phyloP scores from a whole-genome alignment of 2,797 vertebrate species.

The Argentina silus region DNA sequence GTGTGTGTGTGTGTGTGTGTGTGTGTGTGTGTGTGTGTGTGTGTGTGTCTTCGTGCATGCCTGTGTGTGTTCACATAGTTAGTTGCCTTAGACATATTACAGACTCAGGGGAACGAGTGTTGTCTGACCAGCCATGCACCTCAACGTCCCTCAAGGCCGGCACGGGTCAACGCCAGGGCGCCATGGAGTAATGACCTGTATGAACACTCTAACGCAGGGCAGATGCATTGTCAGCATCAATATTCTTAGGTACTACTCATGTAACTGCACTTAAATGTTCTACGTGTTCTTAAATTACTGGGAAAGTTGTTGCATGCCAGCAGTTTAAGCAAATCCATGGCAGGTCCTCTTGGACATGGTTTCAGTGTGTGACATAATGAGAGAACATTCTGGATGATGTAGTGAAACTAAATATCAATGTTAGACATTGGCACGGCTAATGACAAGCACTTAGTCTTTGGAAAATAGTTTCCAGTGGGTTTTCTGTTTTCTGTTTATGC shows the following conservation, averaged over 20 bases:
- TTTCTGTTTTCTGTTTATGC: constrained; percentile 57
- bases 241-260: constrained; percentile 54
- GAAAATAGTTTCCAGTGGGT: constrained; percentile 50
- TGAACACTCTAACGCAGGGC: neutral
- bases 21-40: too few relatives aligned
- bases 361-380: constrained; percentile 70
- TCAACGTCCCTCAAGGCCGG: neutral
- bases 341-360: constrained; percentile 55
- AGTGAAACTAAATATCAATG: constrained; percentile 65
- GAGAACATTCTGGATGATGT: constrained; percentile 66
- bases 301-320: constrained; percentile 46
- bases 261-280: constrained; percentile 21
- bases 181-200: constrained; percentile 14
- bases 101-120: neutral
- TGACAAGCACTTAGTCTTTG: constrained; percentile 34
- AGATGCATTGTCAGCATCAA: constrained; percentile 20
- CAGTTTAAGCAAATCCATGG: constrained; percentile 57
- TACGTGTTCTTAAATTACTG: constrained; percentile 62
- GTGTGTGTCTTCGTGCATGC: too few relatives aligned
- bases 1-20: too few relatives aligned
- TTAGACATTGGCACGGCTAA: constrained; percentile 52
- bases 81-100: neutral
- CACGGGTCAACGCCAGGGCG: neutral
- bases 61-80: neutral
- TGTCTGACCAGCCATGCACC: neutral